phyloP scores from a whole-genome alignment of 2,888 invertebrate species.

The Lasioglossum oenotherae region DNA sequence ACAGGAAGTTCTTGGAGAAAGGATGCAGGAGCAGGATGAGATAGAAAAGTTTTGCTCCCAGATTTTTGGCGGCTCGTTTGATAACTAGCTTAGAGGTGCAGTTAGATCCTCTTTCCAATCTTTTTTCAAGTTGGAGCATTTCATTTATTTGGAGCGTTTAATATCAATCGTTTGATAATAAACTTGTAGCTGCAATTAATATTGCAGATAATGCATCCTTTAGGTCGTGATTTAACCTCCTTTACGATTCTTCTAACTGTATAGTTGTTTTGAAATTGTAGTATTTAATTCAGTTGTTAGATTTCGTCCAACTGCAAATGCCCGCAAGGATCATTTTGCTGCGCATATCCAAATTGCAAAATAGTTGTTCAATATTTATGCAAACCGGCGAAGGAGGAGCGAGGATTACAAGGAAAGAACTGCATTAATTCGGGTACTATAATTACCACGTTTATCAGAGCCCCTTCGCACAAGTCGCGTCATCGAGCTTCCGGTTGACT shows the following conservation, averaged over 20 bases:
- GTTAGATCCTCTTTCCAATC: too few species aligned
- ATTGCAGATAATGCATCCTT: background rate
- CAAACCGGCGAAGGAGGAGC: background rate
- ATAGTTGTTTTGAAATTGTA: background rate
- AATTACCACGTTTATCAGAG: background rate
- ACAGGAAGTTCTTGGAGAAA: background rate
- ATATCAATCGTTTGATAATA: background rate
- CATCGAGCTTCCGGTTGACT: constrained; percentile 10
- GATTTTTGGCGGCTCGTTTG: too few species aligned
- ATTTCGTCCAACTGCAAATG: too few species aligned
- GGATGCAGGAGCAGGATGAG: too few species aligned
- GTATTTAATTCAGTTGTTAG: too few species aligned
- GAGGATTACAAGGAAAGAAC: background rate
- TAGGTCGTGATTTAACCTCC: too few species aligned
- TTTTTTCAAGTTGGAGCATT: too few species aligned
- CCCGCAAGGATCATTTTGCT: background rate
- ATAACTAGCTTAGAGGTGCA: too few species aligned
- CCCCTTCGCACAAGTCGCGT: background rate
- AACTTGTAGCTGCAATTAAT: too few species aligned
- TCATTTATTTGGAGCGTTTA: background rate
- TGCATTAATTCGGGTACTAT: background rate
- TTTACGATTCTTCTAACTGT: too few species aligned
- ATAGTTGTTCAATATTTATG: background rate
- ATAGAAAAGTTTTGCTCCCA: background rate
- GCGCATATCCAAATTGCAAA: background rate